phyloP scores from a whole-genome alignment of 1,140 invertebrate genomes.

The Venturia canescens region DNA sequence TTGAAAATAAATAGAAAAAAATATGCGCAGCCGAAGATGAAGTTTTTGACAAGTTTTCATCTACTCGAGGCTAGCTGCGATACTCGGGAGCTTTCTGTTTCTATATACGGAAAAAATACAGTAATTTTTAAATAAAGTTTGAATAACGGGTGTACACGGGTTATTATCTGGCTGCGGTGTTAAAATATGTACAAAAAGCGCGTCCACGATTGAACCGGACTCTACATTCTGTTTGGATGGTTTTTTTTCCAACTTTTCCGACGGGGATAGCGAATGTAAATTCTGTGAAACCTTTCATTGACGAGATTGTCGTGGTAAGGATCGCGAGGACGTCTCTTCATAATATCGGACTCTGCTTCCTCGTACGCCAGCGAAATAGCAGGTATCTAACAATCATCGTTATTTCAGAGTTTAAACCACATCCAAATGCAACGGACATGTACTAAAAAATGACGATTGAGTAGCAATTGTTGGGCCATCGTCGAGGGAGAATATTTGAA shows the following conservation, averaged over 20 bases:
- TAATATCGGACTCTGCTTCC: constrained; percentile 98
- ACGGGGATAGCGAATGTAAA: constrained; percentile 43
- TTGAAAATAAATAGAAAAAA: constrained; percentile 5
- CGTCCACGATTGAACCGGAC: background rate
- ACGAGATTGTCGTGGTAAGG: constrained; percentile 97
- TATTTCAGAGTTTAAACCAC: background rate
- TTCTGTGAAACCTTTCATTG: constrained; percentile 93
- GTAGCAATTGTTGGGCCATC: no score
- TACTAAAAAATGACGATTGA: background rate
- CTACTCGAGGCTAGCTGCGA: constrained; percentile 24
- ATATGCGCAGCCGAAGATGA: background rate
- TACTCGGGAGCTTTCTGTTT: constrained; percentile 44
- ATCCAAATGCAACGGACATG: no score
- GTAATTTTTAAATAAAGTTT: constrained; percentile 2
- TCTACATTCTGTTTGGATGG: constrained; percentile 35
- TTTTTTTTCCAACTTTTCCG: background rate
- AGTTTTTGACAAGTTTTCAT: background rate
- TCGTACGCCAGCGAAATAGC: constrained; percentile 99
- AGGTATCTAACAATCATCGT: constrained; percentile 85
- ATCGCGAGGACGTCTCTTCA: constrained; percentile 98
- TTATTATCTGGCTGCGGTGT: constrained; percentile 18
- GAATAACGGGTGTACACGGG: constrained; percentile 1
- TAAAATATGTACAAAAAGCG: constrained; percentile 33
- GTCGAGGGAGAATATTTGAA: background rate
- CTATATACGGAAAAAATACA: constrained; percentile 5